Evolutionary conservation across 2,888 invertebrate genomes (phyloP).

Genomic region (Dexiosoma caninum): DNA sequence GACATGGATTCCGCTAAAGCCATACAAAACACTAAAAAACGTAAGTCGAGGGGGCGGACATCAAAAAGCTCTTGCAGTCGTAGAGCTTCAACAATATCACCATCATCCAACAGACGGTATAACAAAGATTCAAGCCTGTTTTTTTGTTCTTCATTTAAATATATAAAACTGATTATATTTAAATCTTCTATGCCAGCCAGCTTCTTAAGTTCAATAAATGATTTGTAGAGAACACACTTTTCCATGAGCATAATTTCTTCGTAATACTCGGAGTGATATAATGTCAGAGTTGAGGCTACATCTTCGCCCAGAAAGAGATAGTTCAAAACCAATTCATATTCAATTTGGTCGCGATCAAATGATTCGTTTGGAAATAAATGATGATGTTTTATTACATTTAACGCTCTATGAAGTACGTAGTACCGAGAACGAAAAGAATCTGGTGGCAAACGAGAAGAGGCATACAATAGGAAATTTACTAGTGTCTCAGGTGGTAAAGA

Average conservation of each 20-base stretch:
- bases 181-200: conserved; percentile 76
- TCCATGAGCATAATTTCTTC: conserved; percentile 76
- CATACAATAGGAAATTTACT: conserved; percentile 81
- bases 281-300: conserved; percentile 65
- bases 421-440: conserved; percentile 71
- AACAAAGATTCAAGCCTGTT: conserved; percentile 77
- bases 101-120: conserved; percentile 79
- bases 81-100: conserved; percentile 80
- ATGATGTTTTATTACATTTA: conserved; percentile 76
- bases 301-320: conserved; percentile 70
- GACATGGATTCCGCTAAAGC: conserved; percentile 81
- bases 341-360: conserved; percentile 77
- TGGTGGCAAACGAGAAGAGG: conserved; percentile 79
- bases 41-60: conserved; percentile 79
- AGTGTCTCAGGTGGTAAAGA: conserved; percentile 82
- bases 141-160: conserved; percentile 71
- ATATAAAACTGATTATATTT: conserved; percentile 69
- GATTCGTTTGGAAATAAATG: conserved; percentile 76
- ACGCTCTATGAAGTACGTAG: conserved; percentile 78
- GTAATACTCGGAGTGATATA: conserved; percentile 77
- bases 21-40: conserved; percentile 81
- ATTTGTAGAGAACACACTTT: conserved; percentile 76
- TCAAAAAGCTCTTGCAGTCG: conserved; percentile 79
- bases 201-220: conserved; percentile 76
- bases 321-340: conserved; percentile 76